Base-by-base conservation (phyloP, 2,888 invertebrate genomes). In the Nebria brevicollis region DNA sequence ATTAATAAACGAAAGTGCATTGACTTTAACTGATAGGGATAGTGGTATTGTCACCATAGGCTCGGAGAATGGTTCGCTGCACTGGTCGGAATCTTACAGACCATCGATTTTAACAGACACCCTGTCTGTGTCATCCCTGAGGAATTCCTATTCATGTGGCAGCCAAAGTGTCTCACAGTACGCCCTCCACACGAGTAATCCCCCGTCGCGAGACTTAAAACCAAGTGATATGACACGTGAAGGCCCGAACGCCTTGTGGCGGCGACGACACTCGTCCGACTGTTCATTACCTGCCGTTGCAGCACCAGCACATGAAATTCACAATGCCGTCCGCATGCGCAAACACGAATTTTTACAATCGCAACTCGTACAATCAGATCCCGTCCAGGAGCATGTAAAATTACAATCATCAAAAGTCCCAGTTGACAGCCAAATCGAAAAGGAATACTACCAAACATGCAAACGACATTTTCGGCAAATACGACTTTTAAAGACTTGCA, bases 391-490 rank as follows among this genome's bases (percentile, higher is more conserved):
- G 26, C 88, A 88, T 75, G 86, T 87, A 77, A 89, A 89, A 74
- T 66, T 43, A 68, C 76, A 72, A 84, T 74, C 42, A 68, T 85
- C 87, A 34, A 34, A 34, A 34, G 34, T 34, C 34, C 34, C 1
- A 34, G 34, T 34, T 5, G 34, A 34, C 34, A 34, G 1, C 34
- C 34, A 34, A 34, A 34, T 34, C 34, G 90, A 90, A 84, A 88
- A 90, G 80, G 88, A 90, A 83, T 92, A 92, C 72, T 90, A 91
- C 87, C 92, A 92, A 68, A 92, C 92, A 0, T 92, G 92, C 84
- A 90, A 91, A 6, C 91, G 93, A 82, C 89, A 93, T 75, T 93
- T 93, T 86, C 89, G 93, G 82, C 91, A 93, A 86, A 91, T 95
- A 77, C 92, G 94, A 84, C 88, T 95, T 84, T 90, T 93, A 81